These are phyloP conservation scores for Parnassius smintheus DNA, from an alignment of 2,888 invertebrate species.

Conservation along the genomic window DNA sequence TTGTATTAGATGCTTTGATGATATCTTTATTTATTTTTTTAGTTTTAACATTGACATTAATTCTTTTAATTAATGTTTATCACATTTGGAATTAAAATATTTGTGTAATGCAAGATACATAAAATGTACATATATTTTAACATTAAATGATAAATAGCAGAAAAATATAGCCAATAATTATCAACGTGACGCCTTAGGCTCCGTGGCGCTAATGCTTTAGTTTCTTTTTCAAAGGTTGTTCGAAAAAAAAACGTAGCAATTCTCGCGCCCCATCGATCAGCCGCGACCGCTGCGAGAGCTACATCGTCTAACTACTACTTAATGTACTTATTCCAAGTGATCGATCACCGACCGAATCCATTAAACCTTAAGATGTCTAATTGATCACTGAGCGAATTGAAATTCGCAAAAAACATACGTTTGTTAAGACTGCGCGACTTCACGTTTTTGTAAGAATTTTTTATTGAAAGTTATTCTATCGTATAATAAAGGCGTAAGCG, in stretches of 20 bases:
- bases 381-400: slow-evolving; percentile 71
- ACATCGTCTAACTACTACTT: slow-evolving; percentile 62
- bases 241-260: slow-evolving; percentile 29
- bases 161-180: not conserved
- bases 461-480: not conserved
- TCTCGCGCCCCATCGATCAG: slow-evolving; percentile 57
- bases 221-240: slow-evolving; percentile 1
- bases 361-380: slow-evolving; percentile 68
- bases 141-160: not conserved
- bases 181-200: not conserved
- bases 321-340: slow-evolving; percentile 70
- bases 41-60: too few species aligned
- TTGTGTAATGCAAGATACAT: too few species aligned
- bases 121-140: too few species aligned
- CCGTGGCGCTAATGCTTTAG: not conserved
- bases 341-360: slow-evolving; percentile 72
- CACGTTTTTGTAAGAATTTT: too few species aligned
- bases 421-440: too few species aligned
- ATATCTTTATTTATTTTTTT: too few species aligned
- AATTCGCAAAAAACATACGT: slow-evolving; percentile 59
- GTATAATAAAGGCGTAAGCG: not conserved
- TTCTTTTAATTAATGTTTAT: too few species aligned
- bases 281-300: slow-evolving; percentile 42
- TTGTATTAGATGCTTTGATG: too few species aligned
- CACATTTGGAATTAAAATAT: too few species aligned